A percentile compares a stretch with the other conserved stretches of the same genome.
These are phyloP conservation scores for Callocephalon fimbriatum DNA, from an alignment of 2,113 vertebrate species.

Conservation along the genomic window DNA sequence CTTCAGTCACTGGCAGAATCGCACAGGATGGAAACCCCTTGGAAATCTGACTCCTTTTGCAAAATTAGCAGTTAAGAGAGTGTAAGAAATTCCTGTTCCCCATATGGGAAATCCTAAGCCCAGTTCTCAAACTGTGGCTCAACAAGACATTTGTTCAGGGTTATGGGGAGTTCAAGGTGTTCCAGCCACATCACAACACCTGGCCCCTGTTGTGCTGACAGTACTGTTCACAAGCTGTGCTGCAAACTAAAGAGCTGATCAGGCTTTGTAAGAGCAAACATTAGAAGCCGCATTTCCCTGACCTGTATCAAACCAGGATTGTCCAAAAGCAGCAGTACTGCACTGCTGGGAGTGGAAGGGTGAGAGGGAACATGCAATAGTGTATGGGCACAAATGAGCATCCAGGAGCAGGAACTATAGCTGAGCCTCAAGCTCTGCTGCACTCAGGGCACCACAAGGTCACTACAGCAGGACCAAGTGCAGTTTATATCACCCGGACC, in stretches of 20 bases:
- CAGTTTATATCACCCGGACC: background rate
- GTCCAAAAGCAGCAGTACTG: background rate
- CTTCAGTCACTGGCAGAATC: background rate
- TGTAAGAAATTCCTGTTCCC: background rate
- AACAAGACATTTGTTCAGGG: background rate
- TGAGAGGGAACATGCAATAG: background rate
- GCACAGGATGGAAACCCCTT: background rate
- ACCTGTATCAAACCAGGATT: background rate
- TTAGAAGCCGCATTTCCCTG: background rate
- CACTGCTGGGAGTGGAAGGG: background rate
- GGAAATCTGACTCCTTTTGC: background rate
- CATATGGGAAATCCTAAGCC: background rate
- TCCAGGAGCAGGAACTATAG: background rate
- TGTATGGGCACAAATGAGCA: fast-evolving
- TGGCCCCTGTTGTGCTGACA: background rate
- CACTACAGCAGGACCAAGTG: background rate
- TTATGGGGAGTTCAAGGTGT: background rate
- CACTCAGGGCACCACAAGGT: background rate
- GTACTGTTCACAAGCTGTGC: background rate
- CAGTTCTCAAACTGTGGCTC: background rate
- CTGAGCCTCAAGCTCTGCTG: fast-evolving
- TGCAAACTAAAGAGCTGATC: background rate
- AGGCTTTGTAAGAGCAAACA: background rate
- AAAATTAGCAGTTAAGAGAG: background rate
- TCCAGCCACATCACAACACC: background rate